Conservation (phyloP, 2,797 vertebrate species). For the Danio choprae region DNA sequence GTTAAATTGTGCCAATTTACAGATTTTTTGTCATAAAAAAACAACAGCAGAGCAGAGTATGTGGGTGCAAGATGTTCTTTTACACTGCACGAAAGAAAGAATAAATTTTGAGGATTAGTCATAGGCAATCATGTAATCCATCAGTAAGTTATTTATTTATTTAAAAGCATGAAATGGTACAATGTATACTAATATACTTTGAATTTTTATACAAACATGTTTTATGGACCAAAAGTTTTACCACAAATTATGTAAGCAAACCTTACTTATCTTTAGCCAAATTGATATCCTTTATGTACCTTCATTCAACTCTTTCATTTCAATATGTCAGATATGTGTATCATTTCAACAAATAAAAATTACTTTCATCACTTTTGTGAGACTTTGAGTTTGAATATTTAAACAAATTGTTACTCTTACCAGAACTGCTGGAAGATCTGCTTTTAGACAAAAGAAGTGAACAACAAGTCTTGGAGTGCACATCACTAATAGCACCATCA, state of each 20-base stretch:
- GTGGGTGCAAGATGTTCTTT: background rate
- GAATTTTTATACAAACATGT: too few species aligned
- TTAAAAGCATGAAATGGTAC: background rate
- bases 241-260: too few species aligned
- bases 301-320: too few species aligned
- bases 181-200: too few species aligned
- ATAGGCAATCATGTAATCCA: background rate
- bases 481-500: background rate
- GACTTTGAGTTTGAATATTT: background rate
- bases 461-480: too few species aligned
- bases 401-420: slow-evolving; percentile 21
- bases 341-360: too few species aligned
- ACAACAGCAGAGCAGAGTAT: background rate
- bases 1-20: background rate
- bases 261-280: too few species aligned
- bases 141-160: background rate
- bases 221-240: too few species aligned
- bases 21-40: background rate
- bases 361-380: background rate
- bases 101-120: background rate
- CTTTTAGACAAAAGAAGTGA: background rate
- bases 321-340: too few species aligned
- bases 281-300: too few species aligned
- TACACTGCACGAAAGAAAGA: background rate
- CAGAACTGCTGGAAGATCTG: slow-evolving; percentile 11